Percentiles rank a stretch among this genome's conserved stretches.
phyloP scores from a whole-genome alignment of 2,113 vertebrate species.

The Marcusenius ussheri region DNA sequence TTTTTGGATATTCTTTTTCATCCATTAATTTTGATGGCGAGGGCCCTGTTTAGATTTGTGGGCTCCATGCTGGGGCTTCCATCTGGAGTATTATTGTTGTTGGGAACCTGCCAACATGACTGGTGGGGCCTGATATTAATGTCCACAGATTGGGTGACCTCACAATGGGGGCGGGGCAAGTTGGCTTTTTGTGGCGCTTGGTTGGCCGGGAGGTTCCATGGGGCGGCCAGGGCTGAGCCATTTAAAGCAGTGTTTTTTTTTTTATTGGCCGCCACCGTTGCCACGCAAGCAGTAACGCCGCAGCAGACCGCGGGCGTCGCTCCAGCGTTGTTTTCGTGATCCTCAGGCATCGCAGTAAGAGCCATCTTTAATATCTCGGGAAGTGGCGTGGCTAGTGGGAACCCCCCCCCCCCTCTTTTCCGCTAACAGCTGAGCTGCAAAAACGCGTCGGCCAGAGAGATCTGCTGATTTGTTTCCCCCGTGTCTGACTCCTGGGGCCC shows the following conservation, averaged over 20 bases:
- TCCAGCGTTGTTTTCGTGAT: not conserved
- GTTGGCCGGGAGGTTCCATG: not conserved
- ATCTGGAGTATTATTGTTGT: conserved; percentile 21
- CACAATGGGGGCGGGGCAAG: not conserved
- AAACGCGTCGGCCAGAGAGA: not conserved
- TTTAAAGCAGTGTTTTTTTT: not conserved
- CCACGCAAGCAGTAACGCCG: not conserved
- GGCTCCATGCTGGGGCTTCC: conserved; percentile 14
- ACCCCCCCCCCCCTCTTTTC: not conserved
- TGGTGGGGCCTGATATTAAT: not conserved
- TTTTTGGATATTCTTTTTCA: conserved; percentile 15
- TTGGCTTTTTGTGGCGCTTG: not conserved
- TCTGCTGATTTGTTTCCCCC: not conserved
- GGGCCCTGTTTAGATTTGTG: conserved; percentile 2
- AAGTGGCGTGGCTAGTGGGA: not conserved
- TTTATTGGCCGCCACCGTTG: not conserved
- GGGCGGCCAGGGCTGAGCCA: not conserved
- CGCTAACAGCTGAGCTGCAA: not conserved
- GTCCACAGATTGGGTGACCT: not conserved
- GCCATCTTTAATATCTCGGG: not conserved
- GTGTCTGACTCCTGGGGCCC: not conserved
- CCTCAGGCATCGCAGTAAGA: not conserved
- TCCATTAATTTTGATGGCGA: conserved; percentile 25
- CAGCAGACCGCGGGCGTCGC: not conserved
- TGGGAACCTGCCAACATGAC: conserved; percentile 10